Percentiles rank a stretch among this genome's conserved stretches.
These are phyloP conservation scores for Trachymyrmex cornetzi DNA, from an alignment of 1,140 invertebrate species.

Conservation along the genomic window DNA sequence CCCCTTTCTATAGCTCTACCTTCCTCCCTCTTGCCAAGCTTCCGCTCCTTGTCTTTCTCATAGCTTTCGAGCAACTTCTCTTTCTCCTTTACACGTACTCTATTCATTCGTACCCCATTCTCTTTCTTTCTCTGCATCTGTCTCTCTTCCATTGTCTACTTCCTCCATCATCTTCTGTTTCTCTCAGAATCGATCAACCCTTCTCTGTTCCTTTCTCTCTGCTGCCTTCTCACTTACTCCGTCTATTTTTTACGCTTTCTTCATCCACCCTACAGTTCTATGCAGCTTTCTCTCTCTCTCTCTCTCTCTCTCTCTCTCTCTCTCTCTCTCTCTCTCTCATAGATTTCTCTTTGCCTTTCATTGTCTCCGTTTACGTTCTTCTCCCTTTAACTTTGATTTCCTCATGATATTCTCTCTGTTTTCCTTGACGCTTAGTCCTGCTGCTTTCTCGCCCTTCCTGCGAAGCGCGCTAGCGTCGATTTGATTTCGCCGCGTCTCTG, in stretches of 20 bases:
- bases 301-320: background rate
- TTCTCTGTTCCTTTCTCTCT: slow-evolving; percentile 55
- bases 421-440: slow-evolving; percentile 27
- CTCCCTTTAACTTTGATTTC: slow-evolving; percentile 35
- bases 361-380: slow-evolving; percentile 15
- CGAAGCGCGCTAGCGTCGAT: slow-evolving; percentile 54
- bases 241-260: slow-evolving; percentile 39
- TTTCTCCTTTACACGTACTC: background rate
- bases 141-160: slow-evolving; percentile 29
- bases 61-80: slow-evolving; percentile 8
- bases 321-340: background rate
- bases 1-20: slow-evolving; percentile 51
- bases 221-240: slow-evolving; percentile 28
- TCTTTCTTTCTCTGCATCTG: slow-evolving; percentile 6
- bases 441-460: slow-evolving; percentile 60
- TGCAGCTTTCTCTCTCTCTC: background rate
- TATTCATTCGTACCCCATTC: background rate
- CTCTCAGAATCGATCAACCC: slow-evolving; percentile 67
- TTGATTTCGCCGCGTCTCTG: slow-evolving; percentile 67
- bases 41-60: slow-evolving; percentile 21
- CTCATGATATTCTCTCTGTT: slow-evolving; percentile 9
- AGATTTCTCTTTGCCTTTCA: slow-evolving; percentile 32
- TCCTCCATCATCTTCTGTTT: slow-evolving; percentile 35
- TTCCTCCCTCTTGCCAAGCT: slow-evolving; percentile 16
- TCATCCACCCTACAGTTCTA: slow-evolving; percentile 27